These are phyloP conservation scores for Stenodema calcarata DNA, from an alignment of 2,888 invertebrate species.

Conservation along the genomic window DNA sequence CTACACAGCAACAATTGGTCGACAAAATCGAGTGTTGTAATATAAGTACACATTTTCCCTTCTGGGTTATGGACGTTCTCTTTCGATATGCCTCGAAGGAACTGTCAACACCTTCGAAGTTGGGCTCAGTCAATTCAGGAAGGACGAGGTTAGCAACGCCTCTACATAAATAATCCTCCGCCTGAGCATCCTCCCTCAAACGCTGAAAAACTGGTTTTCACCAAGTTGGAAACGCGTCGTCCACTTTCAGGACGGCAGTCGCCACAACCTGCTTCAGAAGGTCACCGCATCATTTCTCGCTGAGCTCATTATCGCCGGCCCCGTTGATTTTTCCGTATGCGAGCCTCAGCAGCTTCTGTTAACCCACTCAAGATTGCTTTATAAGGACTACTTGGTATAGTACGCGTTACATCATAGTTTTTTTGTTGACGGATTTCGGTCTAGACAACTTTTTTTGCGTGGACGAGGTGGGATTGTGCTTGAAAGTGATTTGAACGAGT, in stretches of 20 bases:
- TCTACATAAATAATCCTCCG: background rate
- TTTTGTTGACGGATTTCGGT: too few relatives aligned
- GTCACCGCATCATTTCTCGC: conserved; percentile 13
- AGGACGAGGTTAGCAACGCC: background rate
- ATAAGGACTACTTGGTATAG: background rate
- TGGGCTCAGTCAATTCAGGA: background rate
- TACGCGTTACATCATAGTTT: background rate
- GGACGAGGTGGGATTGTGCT: too few relatives aligned
- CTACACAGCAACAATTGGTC: too few relatives aligned
- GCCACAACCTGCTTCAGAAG: conserved; percentile 23
- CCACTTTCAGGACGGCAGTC: background rate
- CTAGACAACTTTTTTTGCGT: too few relatives aligned
- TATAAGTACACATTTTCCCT: too few relatives aligned
- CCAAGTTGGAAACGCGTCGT: background rate
- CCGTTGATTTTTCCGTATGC: background rate
- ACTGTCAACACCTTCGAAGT: background rate
- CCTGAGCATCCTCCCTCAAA: background rate
- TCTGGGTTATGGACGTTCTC: background rate
- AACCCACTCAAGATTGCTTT: background rate
- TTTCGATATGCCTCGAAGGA: background rate
- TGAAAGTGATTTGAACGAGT: too few relatives aligned
- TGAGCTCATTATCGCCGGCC: background rate
- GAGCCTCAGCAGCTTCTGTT: background rate
- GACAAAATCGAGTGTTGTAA: too few relatives aligned
- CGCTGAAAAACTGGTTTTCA: background rate